Base-by-base conservation (phyloP, 2,113 vertebrate species). In the Eonycteris spelaea region DNA sequence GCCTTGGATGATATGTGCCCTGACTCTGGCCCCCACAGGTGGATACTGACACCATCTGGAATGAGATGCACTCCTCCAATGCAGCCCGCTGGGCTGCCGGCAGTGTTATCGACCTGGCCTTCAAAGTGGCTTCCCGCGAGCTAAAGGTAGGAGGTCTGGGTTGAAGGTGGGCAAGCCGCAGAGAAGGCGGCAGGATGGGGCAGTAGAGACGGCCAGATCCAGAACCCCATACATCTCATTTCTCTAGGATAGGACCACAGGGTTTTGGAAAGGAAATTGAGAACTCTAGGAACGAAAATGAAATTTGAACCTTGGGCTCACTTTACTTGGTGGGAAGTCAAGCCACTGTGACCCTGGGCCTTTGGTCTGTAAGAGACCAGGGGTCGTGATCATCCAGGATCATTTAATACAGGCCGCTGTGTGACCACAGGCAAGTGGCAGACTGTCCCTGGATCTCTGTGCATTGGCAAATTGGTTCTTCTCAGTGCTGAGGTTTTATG, bases 41-140 rank as follows among this genome's bases (percentile, higher is more conserved):
- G 90, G 99, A 99, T 93, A 99, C 99, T 0, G 99, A 99, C 95
- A 99, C 99, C 73, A 98, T 99, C 97, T 99, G 99, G 99, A 99
- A 99, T 0, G 99, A 99, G 95, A 98, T 99, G 90, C 99, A 99
- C 96, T 99, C 99, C 13, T 99, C 99, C 86, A 99, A 99, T 0
- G 99, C 99, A 0, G 99, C 99, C 0, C 99, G 99, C 12, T 98
- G 99, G 97, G 99, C 99, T 0, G 99, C 98, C 0, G 99, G 99
- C 90, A 99, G 99, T 0, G 99, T 99, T 95, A 99, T 99, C 0
- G 99, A 99, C 93, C 98, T 99, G 79, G 99, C 99, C 45, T 98
- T 99, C 98, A 99, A 98, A 97, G 99, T 99, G 98, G 99, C 99
- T 71, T 98, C 98, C 91, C 97, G 99, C 22, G 99, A 99, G 95